Conservation (phyloP, 2,888 invertebrate species). For the Scaptomyza parva region DNA sequence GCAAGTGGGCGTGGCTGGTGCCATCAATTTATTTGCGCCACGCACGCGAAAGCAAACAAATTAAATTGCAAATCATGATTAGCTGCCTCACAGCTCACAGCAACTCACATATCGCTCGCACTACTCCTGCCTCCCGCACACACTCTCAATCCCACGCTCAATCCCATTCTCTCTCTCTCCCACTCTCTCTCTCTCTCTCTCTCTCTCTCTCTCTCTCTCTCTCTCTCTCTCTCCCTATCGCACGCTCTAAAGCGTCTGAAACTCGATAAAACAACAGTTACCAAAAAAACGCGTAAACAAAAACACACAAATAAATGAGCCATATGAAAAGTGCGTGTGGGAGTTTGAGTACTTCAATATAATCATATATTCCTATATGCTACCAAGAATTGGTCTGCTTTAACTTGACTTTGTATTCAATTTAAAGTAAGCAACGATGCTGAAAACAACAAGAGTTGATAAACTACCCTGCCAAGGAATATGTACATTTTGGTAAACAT, state of each 20-base stretch:
- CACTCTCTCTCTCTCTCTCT: too few species aligned
- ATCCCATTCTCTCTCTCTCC: too few species aligned
- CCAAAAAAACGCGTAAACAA: conserved; percentile 2
- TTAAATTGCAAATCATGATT: conserved; percentile 81
- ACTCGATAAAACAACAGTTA: conserved; percentile 22
- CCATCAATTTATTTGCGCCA: conserved; percentile 76
- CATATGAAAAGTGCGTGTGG: conserved; percentile 17
- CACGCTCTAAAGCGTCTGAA: background rate
- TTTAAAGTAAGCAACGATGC: conserved; percentile 11
- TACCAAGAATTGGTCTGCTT: conserved; percentile 20
- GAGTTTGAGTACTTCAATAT: conserved; percentile 35
- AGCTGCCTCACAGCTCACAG: conserved; percentile 61
- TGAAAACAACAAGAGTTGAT: background rate
- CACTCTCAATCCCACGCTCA: too few species aligned
- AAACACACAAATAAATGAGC: conserved; percentile 3
- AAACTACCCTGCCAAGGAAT: background rate
- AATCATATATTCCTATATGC: conserved; percentile 44
- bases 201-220: too few species aligned
- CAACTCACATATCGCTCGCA: background rate
- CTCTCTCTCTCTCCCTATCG: background rate
- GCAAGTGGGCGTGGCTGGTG: conserved; percentile 53
- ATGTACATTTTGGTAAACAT: background rate
- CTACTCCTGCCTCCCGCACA: too few species aligned
- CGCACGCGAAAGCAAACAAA: conserved; percentile 78
- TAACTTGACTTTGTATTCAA: conserved; percentile 33